Evolutionary conservation across 2,797 vertebrate genomes (phyloP).

Genomic region (Sebastes matsubarae): DNA sequence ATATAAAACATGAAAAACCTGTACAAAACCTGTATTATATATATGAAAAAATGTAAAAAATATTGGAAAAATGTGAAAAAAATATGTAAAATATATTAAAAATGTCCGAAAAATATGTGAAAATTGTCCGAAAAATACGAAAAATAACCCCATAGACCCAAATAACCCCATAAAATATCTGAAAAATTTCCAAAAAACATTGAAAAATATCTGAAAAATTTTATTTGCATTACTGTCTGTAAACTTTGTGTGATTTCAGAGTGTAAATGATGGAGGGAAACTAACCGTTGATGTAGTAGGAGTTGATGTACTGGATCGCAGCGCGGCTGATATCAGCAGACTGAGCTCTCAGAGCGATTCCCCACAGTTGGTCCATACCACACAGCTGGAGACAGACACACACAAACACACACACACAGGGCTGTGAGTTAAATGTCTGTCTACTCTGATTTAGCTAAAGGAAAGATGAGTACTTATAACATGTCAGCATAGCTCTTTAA

Average conservation of each 20-base stretch:
- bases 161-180: no score
- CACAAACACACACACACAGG: conserved; percentile 12
- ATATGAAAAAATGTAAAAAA: no score
- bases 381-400: conserved; percentile 84
- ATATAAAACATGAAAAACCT: no score
- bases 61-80: no score
- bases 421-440: neutral
- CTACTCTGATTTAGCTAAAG: neutral
- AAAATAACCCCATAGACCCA: no score
- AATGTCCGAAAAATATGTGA: neutral
- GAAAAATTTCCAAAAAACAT: no score
- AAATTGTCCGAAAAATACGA: no score
- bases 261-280: neutral
- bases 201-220: no score
- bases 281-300: conserved; percentile 98
- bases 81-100: no score
- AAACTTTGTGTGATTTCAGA: neutral
- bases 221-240: neutral
- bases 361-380: conserved; percentile 99
- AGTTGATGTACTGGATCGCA: conserved; percentile 99
- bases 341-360: conserved; percentile 95
- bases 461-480: neutral
- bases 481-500: neutral
- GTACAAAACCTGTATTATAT: no score
- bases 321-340: conserved; percentile 97